Conservation (phyloP, 2,797 vertebrate genomes). For the Xiphorhynchus erythropygius region DNA sequence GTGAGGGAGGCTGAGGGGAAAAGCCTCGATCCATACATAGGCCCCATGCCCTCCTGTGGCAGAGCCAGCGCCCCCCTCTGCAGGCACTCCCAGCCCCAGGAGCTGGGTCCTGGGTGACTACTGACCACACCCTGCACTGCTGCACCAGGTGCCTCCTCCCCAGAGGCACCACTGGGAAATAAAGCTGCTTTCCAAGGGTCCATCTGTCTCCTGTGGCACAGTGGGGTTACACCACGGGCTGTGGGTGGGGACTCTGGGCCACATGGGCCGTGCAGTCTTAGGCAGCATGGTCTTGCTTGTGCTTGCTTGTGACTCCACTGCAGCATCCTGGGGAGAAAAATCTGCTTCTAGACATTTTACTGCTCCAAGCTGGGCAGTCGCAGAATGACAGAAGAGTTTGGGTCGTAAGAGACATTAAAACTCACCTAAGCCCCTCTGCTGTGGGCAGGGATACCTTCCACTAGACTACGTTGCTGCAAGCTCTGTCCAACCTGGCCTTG, state of each 20-base stretch:
- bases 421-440: neutral
- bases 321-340: neutral
- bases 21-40: rapidly evolving
- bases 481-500: rapidly evolving
- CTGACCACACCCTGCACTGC: neutral
- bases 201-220: neutral
- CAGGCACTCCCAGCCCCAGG: rapidly evolving
- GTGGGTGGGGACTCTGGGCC: rapidly evolving
- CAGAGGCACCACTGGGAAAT: neutral
- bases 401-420: neutral
- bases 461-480: neutral
- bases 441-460: neutral
- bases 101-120: neutral
- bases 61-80: neutral
- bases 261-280: no score
- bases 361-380: neutral
- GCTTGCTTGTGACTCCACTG: rapidly evolving
- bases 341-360: neutral
- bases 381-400: neutral
- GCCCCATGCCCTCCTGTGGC: neutral
- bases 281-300: neutral
- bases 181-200: neutral
- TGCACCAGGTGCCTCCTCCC: neutral
- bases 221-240: no score
- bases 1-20: neutral